These are phyloP conservation scores for Andricus curvator DNA, from an alignment of 2,888 invertebrate species.

Conservation along the genomic window DNA sequence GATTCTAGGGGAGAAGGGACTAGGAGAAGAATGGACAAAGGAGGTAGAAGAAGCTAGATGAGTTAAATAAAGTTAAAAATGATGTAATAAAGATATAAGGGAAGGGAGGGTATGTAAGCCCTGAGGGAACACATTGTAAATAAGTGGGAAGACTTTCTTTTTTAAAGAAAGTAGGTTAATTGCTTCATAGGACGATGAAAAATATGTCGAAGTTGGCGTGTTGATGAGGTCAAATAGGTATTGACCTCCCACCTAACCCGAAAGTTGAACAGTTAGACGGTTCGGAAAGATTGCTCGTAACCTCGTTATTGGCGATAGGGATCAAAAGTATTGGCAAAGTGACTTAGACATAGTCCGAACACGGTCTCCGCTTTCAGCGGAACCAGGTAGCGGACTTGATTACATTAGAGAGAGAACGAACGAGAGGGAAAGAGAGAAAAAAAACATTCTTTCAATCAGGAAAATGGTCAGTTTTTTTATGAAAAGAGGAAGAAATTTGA, in stretches of 20 bases:
- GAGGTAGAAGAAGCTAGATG: too few species aligned
- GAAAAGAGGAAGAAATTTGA: neutral
- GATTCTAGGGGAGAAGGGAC: too few species aligned
- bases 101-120: too few species aligned
- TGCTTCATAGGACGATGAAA: neutral
- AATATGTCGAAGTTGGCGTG: constrained; percentile 15
- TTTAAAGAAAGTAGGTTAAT: neutral
- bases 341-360: constrained; percentile 59
- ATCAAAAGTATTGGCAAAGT: constrained; percentile 68
- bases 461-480: neutral
- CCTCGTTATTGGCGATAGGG: constrained; percentile 64
- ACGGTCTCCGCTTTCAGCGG: constrained; percentile 46
- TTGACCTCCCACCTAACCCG: constrained; percentile 20
- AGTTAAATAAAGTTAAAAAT: too few species aligned
- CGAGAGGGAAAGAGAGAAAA: neutral
- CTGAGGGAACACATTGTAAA: too few species aligned
- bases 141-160: too few species aligned
- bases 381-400: constrained; percentile 53
- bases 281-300: constrained; percentile 64
- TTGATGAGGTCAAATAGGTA: constrained; percentile 30
- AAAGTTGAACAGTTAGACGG: constrained; percentile 47
- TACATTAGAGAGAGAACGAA: constrained; percentile 53
- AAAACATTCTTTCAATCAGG: constrained; percentile 25
- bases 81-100: too few species aligned
- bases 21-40: too few species aligned